A percentile compares a stretch with the other conserved stretches of the same genome.
phyloP scores from a whole-genome alignment of 2,888 invertebrate species.

The Cordylochernes scorpioides region DNA sequence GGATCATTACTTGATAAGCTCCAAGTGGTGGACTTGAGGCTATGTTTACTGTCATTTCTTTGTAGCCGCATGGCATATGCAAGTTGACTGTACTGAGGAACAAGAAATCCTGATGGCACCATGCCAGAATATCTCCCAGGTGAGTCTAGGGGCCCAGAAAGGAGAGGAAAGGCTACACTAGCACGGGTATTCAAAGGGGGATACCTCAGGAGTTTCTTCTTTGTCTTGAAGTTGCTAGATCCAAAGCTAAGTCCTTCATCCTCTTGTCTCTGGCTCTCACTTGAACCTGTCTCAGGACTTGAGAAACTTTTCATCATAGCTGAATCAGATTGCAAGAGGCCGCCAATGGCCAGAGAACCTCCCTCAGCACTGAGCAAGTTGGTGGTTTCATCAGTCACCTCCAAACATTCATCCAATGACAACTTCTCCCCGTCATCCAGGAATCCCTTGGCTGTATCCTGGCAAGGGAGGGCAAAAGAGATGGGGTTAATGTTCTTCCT shows the following conservation, averaged over 20 bases:
- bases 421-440: constrained; percentile 16
- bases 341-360: constrained; percentile 16
- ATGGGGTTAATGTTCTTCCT: constrained; percentile 35
- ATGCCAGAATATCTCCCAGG: constrained; percentile 12
- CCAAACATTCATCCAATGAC: constrained; percentile 30
- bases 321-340: constrained; percentile 4
- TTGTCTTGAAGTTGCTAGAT: constrained; percentile 7
- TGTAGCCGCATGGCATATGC: constrained; percentile 12
- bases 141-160: constrained; percentile 21
- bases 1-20: constrained; percentile 17
- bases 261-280: constrained; percentile 10
- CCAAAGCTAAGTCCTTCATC: constrained; percentile 12
- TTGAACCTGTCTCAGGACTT: constrained; percentile 10
- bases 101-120: constrained; percentile 10
- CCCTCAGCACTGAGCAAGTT: constrained; percentile 34
- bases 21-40: constrained; percentile 20
- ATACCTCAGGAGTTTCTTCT: constrained; percentile 22
- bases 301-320: constrained; percentile 8
- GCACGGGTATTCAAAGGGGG: constrained; percentile 42
- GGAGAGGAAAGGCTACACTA: constrained; percentile 45
- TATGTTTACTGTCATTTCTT: constrained; percentile 19
- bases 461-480: constrained; percentile 41
- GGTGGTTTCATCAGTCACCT: constrained; percentile 43
- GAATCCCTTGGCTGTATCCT: constrained; percentile 12
- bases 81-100: constrained; percentile 12